Evolutionary conservation across 2,888 invertebrate species (phyloP).

Genomic region (Callinectes sapidus): DNA sequence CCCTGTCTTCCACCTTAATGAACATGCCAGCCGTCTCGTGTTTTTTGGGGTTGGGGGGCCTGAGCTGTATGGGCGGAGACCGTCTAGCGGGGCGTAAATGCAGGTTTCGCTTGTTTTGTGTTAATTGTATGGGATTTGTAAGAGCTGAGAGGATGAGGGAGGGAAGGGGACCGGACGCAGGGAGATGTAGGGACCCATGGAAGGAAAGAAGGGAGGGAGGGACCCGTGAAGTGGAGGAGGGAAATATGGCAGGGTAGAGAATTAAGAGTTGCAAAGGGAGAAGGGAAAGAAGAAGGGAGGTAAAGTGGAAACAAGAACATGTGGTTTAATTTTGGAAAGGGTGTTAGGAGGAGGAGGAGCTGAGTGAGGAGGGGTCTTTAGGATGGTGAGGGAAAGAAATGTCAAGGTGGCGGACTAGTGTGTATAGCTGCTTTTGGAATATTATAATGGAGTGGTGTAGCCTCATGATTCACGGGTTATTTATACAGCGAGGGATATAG

Average conservation of each 20-base stretch:
- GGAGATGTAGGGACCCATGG: not conserved
- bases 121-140: slow-evolving; percentile 44
- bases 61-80: not conserved
- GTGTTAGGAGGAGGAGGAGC: not conserved
- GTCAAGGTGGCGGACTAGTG: not conserved
- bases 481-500: not conserved
- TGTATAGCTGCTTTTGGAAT: not conserved
- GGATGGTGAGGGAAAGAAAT: not conserved
- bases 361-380: not conserved
- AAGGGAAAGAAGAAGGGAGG: not conserved
- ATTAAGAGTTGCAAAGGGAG: not conserved
- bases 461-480: not conserved
- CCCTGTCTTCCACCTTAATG: slow-evolving; percentile 15
- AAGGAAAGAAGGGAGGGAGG: not conserved
- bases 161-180: slow-evolving; percentile 12
- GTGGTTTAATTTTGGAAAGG: not conserved
- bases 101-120: slow-evolving; percentile 45
- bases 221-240: not conserved
- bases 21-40: slow-evolving; percentile 28
- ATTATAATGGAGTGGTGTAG: not conserved
- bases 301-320: not conserved
- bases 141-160: slow-evolving; percentile 30
- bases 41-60: slow-evolving; percentile 4
- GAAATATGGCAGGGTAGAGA: not conserved
- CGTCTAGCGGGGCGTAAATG: slow-evolving; percentile 40